These are phyloP conservation scores for Neodon shergylaensis DNA, from an alignment of 2,113 vertebrate species.

Conservation along the genomic window DNA sequence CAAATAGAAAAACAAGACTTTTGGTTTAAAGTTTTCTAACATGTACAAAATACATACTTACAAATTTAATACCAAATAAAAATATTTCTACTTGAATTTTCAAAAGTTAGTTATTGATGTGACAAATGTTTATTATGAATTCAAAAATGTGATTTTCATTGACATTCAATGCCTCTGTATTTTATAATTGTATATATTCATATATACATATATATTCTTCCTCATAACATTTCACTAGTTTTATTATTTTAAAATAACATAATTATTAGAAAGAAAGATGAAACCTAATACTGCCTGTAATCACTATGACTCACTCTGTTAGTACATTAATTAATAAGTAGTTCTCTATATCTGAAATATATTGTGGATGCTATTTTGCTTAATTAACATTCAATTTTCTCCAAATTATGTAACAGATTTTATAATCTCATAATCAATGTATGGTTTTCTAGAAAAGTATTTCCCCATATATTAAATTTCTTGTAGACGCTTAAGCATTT, in stretches of 20 bases:
- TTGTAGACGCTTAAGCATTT: neutral
- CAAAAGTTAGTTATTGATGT: slow-evolving; percentile 50
- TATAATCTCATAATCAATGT: neutral
- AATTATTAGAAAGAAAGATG: neutral
- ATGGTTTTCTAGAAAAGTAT: neutral
- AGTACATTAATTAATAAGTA: slow-evolving; percentile 26
- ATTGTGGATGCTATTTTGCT: neutral
- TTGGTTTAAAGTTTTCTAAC: slow-evolving; percentile 2
- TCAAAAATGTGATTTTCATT: slow-evolving; percentile 37
- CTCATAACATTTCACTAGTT: slow-evolving; percentile 42
- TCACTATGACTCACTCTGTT: neutral
- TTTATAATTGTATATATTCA: neutral
- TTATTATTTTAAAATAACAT: slow-evolving; percentile 53
- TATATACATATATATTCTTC: slow-evolving; percentile 9
- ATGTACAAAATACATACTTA: neutral
- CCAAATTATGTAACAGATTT: neutral
- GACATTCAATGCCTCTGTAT: neutral
- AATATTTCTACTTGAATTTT: slow-evolving; percentile 34
- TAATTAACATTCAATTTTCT: neutral
- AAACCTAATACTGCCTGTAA: neutral
- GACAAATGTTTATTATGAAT: slow-evolving; percentile 61
- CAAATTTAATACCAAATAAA: slow-evolving; percentile 17
- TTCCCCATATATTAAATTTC: neutral
- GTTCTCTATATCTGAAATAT: neutral
- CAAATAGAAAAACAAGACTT: neutral